These are phyloP conservation scores for Sipha flava DNA, from an alignment of 1,140 invertebrate genomes.

Conservation along the genomic window DNA sequence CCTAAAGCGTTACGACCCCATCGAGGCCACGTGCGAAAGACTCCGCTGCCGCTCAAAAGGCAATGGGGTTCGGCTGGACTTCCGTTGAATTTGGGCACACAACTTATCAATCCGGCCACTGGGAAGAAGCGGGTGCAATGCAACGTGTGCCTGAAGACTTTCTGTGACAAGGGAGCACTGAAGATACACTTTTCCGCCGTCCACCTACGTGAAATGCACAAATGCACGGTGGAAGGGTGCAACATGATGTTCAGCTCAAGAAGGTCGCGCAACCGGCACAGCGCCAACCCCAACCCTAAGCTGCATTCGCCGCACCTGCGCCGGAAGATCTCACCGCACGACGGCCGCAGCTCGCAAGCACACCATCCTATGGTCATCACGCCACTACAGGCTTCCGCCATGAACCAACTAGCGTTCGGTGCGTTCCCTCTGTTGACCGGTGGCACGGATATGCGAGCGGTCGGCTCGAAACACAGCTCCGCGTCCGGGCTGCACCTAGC, in stretches of 20 bases:
- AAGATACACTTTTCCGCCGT: slow-evolving; percentile 99
- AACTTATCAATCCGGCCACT: slow-evolving; percentile 82
- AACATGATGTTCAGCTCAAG: slow-evolving; percentile 99
- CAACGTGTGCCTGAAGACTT: slow-evolving; percentile 96
- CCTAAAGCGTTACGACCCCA: slow-evolving; percentile 41
- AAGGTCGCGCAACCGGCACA: slow-evolving; percentile 89
- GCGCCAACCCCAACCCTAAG: slow-evolving; percentile 97
- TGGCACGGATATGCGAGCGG: slow-evolving; percentile 53
- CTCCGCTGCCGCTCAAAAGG: slow-evolving; percentile 78
- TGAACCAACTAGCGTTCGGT: slow-evolving; percentile 62
- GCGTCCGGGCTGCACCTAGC: slow-evolving; percentile 63
- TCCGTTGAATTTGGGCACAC: slow-evolving; percentile 77
- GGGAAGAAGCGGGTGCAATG: slow-evolving; percentile 96
- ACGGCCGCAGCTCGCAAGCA: slow-evolving; percentile 76
- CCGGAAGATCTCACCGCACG: slow-evolving; percentile 85
- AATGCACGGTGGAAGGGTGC: slow-evolving; percentile 96
- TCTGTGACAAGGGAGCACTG: slow-evolving; percentile 98
- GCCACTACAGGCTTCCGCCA: slow-evolving; percentile 55
- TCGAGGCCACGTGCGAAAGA: slow-evolving; percentile 53
- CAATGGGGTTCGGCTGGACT: slow-evolving; percentile 69
- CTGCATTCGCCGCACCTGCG: slow-evolving; percentile 89
- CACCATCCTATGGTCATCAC: slow-evolving; percentile 64
- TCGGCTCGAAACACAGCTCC: slow-evolving; percentile 59
- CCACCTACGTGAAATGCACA: slow-evolving; percentile 97
- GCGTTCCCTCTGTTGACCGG: slow-evolving; percentile 62